Evolutionary conservation across 2,113 vertebrate species (phyloP), one percentile per base, ranked within the genome.

Genomic region (Piliocolobus tephrosceles): DNA sequence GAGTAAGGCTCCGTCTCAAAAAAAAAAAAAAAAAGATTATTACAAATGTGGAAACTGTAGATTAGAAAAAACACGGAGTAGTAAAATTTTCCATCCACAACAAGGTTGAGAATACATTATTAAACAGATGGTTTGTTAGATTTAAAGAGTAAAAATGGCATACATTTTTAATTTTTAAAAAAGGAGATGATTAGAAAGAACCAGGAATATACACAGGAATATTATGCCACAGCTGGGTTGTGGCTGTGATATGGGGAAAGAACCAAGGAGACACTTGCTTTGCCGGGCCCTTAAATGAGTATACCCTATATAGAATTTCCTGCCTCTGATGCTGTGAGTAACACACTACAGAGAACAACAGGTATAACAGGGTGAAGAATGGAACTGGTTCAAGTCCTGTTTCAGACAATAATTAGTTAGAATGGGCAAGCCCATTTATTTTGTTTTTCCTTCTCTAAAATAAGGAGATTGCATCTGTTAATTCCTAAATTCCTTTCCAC

Each of bases 371-470:
- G 66, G 57, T 40, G 16, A 45, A 55, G 58, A 88, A 32, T 32
- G 20, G 70, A 81, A 94, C 23, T 43, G 61, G n/a, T 55, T 84
- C 81, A 86, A 81, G 58, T 52, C n/a, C 47, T 79, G 18, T 75
- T 61, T 85, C 57, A 58, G 64, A 57, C 80, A 52, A 38, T 32
- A 40, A 3, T 8, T 55, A 72, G 30, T 79, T 45, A 75, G 18
- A 14, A 47, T 79, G 30, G 9, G 4, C 9, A 76, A 50, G 25
- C 66, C 58, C 23, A 2, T 52, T 75, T 40, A 23, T 78, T 83
- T 83, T 58, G 30, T n/a, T 96, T 57, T 88, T 88, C 20, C 35
- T 72, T 75, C 81, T 92, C 50, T 93, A 89, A 94, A 96, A 80
- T 84, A 89, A 80, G n/a, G 27, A 84, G 18, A 61, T 38, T 61